Percentiles rank a stretch among this genome's conserved stretches.
phyloP scores from a whole-genome alignment of 2,888 invertebrate genomes.

The Aspidiotus destructor region DNA sequence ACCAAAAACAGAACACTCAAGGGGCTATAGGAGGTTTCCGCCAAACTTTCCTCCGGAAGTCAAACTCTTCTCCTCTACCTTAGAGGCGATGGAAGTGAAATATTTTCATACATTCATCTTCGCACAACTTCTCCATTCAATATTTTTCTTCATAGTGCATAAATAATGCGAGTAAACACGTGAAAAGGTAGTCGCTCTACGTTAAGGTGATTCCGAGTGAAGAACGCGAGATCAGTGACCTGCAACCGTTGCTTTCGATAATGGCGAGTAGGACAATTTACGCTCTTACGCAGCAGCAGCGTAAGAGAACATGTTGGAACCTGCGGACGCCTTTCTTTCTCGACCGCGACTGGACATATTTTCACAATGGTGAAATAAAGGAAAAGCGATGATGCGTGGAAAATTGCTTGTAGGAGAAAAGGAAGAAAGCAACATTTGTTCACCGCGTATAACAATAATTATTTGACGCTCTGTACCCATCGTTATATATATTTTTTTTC shows the following conservation, averaged over 20 bases:
- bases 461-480: background rate
- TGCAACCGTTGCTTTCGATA: slow-evolving; percentile 8
- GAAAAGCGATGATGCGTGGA: slow-evolving; percentile 24
- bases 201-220: background rate
- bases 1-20: no score
- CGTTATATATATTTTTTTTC: background rate
- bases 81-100: no score
- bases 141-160: no score
- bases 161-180: no score
- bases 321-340: background rate
- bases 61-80: no score
- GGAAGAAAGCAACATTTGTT: slow-evolving; percentile 1
- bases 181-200: no score
- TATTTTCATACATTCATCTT: no score
- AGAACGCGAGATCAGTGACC: slow-evolving; percentile 10
- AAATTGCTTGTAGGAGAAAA: slow-evolving; percentile 19
- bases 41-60: no score
- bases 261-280: background rate
- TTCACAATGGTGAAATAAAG: slow-evolving; percentile 15
- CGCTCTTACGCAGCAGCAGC: background rate
- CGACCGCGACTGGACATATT: background rate
- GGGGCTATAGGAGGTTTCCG: no score
- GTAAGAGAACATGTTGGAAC: background rate
- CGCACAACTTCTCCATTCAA: no score
- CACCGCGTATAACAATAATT: background rate